Evolutionary conservation across 2,888 invertebrate genomes (phyloP), one percentile per base, ranked within the genome.

Genomic region (Achlya flavicornis): DNA sequence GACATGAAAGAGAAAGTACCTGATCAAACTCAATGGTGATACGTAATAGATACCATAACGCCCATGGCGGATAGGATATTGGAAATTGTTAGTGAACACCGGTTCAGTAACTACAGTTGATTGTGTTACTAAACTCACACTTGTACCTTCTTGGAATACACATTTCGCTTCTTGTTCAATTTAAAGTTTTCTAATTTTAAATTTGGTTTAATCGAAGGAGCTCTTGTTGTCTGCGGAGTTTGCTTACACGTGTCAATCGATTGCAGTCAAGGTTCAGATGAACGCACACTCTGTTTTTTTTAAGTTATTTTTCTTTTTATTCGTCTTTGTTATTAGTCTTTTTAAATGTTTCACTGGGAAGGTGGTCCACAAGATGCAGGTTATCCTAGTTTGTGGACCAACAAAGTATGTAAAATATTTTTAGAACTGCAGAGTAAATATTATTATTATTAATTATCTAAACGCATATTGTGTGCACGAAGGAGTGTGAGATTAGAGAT

Each of bases 41-140:
- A 53, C 19, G 53, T 53, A 53, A 19, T 53, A 69, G 69, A 62
- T 14, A 32, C n/a, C 63, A 58, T 63, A 57, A 19, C 57, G 6
- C 11, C 48, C 64, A 63, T 61, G 53, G 11, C 46, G 33, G 69
- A 57, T 69, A 68, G 64, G 72, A 69, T 72, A 72, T 72, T 72
- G 72, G 74, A 74, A 71, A 69, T 72, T 65, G 72, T 71, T 69
- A 71, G 61, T 38, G 71, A 69, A 64, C 64, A 65, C 62, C 43
- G 59, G 58, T 66, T 66, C 74, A 69, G 69, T 71, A 71, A 74
- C 65, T 53, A 19, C 3, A 53, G 66, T 64, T 46, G 61, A 16
- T 32, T 62, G 58, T 61, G 66, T 64, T 58, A 61, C 61, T 53
- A 62, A 53, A 19, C 19, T 53, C 19, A 53, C 53, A 19, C 19